These are phyloP conservation scores for Oxytorus armatus DNA, from an alignment of 2,888 invertebrate genomes.

Conservation along the genomic window DNA sequence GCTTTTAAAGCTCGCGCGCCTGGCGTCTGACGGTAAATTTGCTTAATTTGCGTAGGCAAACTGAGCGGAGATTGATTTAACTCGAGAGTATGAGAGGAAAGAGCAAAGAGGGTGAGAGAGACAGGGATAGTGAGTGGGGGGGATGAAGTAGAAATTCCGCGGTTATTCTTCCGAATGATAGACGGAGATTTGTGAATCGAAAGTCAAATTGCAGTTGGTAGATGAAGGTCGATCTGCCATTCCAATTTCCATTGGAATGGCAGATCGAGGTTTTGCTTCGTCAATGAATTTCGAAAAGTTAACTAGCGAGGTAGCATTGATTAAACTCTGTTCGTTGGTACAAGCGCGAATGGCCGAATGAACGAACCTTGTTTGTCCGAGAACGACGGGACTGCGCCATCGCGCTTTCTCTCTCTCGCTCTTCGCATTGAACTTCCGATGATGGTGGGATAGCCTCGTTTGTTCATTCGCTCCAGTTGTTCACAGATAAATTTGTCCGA, in stretches of 20 bases:
- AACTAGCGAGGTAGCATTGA: slow-evolving; percentile 33
- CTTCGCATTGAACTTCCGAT: slow-evolving; percentile 34
- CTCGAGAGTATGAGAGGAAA: slow-evolving; percentile 21
- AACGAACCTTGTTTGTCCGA: slow-evolving; percentile 51
- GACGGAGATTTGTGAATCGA: slow-evolving; percentile 13
- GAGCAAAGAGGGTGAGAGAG: background rate
- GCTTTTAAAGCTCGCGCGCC: slow-evolving; percentile 51
- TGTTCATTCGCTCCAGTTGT: slow-evolving; percentile 14
- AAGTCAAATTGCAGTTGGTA: slow-evolving; percentile 33
- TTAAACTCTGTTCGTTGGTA: slow-evolving; percentile 48
- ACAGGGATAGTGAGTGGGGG: background rate
- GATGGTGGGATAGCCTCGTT: slow-evolving; percentile 24
- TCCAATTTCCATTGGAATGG: no score
- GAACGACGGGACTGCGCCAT: slow-evolving; percentile 9
- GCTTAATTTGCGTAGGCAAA: slow-evolving; percentile 67
- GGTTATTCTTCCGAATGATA: background rate
- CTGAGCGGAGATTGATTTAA: slow-evolving; percentile 67
- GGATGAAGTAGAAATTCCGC: slow-evolving; percentile 4
- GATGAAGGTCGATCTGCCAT: background rate
- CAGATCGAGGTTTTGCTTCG: slow-evolving; percentile 20
- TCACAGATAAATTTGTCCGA: slow-evolving; percentile 38
- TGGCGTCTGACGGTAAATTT: slow-evolving; percentile 65
- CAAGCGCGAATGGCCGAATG: slow-evolving; percentile 34
- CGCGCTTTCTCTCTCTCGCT: background rate
- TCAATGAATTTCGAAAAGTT: slow-evolving; percentile 55